Conservation (phyloP, 2,113 vertebrate genomes). For the Vidua macroura region DNA sequence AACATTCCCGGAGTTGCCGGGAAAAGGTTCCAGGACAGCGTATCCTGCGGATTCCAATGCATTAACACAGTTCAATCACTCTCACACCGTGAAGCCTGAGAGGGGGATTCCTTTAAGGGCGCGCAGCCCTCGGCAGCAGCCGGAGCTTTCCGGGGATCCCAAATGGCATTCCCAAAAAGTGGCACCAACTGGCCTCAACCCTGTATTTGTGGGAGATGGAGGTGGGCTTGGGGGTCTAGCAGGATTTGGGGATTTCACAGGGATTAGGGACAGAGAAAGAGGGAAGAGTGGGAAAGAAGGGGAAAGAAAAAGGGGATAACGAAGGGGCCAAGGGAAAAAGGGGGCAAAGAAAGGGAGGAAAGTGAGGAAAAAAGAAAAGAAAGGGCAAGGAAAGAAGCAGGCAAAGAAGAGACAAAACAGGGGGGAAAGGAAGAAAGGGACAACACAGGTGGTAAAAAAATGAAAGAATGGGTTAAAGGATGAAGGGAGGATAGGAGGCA, state of each 20-base stretch:
- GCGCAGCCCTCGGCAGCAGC: neutral
- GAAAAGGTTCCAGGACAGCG: rapidly evolving
- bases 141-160: neutral
- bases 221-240: too few relatives aligned
- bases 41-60: rapidly evolving
- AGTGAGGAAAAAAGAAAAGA: neutral
- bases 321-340: neutral
- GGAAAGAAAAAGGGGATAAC: neutral
- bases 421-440: neutral
- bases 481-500: neutral
- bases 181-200: neutral
- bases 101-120: neutral
- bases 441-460: too few relatives aligned
- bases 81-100: rapidly evolving
- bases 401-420: neutral
- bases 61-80: neutral
- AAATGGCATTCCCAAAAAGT: rapidly evolving
- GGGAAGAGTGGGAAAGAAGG: neutral
- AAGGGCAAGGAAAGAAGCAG: neutral
- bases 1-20: neutral
- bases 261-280: neutral
- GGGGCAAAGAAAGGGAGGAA: too few relatives aligned
- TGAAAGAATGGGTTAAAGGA: neutral
- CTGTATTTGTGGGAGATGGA: rapidly evolving
- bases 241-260: neutral